Conservation (phyloP, 2,113 vertebrate genomes). For the Rana temporaria region DNA sequence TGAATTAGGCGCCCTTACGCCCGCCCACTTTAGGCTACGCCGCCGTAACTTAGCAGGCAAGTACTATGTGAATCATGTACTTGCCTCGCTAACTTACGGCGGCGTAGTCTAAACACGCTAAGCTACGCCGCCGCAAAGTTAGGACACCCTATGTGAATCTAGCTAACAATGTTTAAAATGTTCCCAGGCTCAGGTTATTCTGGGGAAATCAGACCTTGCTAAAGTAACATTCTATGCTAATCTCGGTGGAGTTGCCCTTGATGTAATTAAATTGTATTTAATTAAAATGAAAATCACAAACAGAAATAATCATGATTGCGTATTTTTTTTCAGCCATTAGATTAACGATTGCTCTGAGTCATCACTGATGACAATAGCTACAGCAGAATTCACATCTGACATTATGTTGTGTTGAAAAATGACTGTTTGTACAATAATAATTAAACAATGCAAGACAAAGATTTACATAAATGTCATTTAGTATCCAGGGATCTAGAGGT, state of each 20-base stretch:
- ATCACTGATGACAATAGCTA: too few species aligned
- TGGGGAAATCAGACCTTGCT: background rate
- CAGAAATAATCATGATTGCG: slow-evolving; percentile 14
- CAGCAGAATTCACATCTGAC: background rate
- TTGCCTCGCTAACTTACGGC: too few species aligned
- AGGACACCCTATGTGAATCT: too few species aligned
- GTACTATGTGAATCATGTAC: too few species aligned
- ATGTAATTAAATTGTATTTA: slow-evolving; percentile 12
- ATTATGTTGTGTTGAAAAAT: background rate
- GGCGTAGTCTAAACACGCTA: too few species aligned
- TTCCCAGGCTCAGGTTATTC: too few species aligned
- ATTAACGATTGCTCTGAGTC: background rate
- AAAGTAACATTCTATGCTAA: background rate
- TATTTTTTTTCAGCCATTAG: background rate
- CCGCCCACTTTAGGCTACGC: too few species aligned
- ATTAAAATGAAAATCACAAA: slow-evolving; percentile 22
- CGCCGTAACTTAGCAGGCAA: too few species aligned
- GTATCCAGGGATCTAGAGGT: background rate
- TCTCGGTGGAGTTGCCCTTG: background rate
- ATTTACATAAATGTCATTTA: slow-evolving; percentile 8
- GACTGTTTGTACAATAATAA: background rate
- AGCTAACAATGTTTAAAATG: too few species aligned
- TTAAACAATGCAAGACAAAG: background rate
- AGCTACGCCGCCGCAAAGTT: too few species aligned
- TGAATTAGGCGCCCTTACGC: too few species aligned